Evolutionary conservation across 2,113 vertebrate species (phyloP), one percentile per base, ranked within the genome.

Genomic region (Chelonoidis abingdonii): DNA sequence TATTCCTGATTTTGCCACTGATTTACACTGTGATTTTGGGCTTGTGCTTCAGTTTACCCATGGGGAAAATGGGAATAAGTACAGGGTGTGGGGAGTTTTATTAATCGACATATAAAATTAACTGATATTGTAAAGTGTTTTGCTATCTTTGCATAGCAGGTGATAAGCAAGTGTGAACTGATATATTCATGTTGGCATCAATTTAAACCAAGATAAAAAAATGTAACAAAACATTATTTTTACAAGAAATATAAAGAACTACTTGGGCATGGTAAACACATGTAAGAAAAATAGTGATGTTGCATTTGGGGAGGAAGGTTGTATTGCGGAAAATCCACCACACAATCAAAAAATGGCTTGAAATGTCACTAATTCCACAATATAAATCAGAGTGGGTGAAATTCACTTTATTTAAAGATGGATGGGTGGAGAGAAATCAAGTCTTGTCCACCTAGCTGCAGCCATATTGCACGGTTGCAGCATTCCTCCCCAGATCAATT

Each of bases 311-410:
- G 87, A 6, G 85, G 19, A 3, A 54, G 13, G 83, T 6, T 41
- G 62, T 65, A 41, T 24, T 41, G 19, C 10, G 54, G n/a, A 94
- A 79, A 93, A 89, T 10, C 29, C 3, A 31, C 49, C 21, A 38
- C 9, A 8, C 8, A 41, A 1, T 49, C 1, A 24, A 91, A 85
- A 1, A 2, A 53, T 41, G 29, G 2, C 13, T 53, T 62, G 31
- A 87, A 41, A 65, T 86, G 54, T 86, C 41, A 90, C 10, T 5
- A 75, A 59, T 31, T 59, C 24, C 16, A 90, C 8, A 85, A 44
- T n/a, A 38, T 41, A 41, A 75, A 75, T 24, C 9, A 41, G 9
- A 75, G 69, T 75, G 69, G 17, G 8, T 75, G 22, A 75, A 75
- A 75, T 75, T 75, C 69, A 72, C 65, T 72, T 72, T 16, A 41